Base-by-base conservation (phyloP, 2,113 vertebrate species). In the Otus sunia region DNA sequence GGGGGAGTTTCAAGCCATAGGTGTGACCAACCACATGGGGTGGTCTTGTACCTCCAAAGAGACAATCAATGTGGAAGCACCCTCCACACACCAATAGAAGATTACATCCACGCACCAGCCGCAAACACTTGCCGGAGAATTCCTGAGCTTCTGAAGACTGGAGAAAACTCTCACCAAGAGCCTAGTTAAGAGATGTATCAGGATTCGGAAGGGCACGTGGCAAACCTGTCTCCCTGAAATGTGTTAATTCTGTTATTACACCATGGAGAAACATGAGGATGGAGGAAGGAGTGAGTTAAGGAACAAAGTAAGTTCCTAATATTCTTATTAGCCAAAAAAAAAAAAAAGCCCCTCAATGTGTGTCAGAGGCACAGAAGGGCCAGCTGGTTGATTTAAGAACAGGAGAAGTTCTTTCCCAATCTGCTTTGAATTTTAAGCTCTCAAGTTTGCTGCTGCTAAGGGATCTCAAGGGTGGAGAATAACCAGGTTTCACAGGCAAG, bases 181-280 rank as follows among this genome's bases (percentile, higher is more conserved):
- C 27, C 47, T 43, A 55, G 56, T 18, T 30, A 53, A 23, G 34
- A 71, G 39, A 30, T 12, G 16, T 58, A 23, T 34, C 43, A 81
- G 79, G 52, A 67, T 71, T 78, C 56, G 60, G 75, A 72, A 72
- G 68, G 53, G 30, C 50, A 64, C 0, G 0, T 60, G 91, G 85
- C 92, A 96, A 89, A 88, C 64, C 73, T 95, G 95, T 88, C 96
- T 94, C 10, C 15, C 39, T 89, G 95, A 97, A 92, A 95, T 79
- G 45, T 60, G 21, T 77, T 87, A 62, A 59, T 94, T 95, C 81
- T n/a, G 47, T 66, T 64, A 63, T 68, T 62, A 86, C 19, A 62
- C 49, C 34, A 47, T 4, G 6, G 64, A 89, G 84, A 73, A 95
- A 84, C 39, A 72, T 25, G 43, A 95, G 34, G 41, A 79, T 74